Conservation (phyloP, 2,113 vertebrate genomes). For the Pomatostomus ruficeps region DNA sequence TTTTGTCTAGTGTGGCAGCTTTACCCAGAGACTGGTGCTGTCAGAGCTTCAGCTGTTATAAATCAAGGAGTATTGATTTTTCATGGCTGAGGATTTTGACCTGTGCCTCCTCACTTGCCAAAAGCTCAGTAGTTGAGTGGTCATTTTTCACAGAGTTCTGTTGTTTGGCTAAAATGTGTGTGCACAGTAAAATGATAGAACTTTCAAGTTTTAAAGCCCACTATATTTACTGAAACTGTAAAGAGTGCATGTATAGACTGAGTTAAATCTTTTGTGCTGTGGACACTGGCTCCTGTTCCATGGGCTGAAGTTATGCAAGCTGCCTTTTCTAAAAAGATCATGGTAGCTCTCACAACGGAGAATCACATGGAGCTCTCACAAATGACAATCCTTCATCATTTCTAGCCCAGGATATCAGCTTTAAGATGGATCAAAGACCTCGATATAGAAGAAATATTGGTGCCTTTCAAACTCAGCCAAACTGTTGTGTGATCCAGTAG, state of each 20-base stretch:
- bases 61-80: background rate
- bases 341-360: background rate
- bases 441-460: background rate
- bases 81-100: background rate
- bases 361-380: background rate
- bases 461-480: background rate
- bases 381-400: background rate
- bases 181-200: background rate
- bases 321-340: background rate
- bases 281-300: background rate
- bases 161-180: background rate
- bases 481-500: background rate
- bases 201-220: background rate
- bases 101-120: background rate
- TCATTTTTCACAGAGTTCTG: background rate
- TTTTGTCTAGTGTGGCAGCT: background rate
- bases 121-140: background rate
- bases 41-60: background rate
- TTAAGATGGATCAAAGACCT: background rate
- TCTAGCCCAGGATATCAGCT: background rate
- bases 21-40: background rate
- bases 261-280: background rate
- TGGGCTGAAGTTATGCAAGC: background rate
- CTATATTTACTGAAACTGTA: background rate
- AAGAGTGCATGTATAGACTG: accelerated